These are phyloP conservation scores for Picathartes gymnocephalus DNA, from an alignment of 2,113 vertebrate genomes.

Conservation along the genomic window DNA sequence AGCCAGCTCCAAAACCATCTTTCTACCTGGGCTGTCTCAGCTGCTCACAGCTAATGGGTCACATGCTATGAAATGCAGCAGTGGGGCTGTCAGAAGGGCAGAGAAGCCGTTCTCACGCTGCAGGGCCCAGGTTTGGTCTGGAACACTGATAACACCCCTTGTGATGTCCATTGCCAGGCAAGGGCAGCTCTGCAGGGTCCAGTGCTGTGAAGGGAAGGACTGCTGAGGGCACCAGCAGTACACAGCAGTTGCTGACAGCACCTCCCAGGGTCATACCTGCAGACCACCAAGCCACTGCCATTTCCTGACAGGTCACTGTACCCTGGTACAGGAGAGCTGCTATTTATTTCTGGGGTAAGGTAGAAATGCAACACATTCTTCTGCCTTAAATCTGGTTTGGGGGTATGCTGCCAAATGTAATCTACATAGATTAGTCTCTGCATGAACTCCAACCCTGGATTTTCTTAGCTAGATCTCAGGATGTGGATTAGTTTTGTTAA, in stretches of 20 bases:
- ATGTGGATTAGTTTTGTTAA: neutral
- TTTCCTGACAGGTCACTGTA: neutral
- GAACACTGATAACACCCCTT: neutral
- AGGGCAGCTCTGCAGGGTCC: fast-evolving
- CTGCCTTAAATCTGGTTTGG: neutral
- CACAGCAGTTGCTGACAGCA: fast-evolving
- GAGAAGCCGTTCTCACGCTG: fast-evolving
- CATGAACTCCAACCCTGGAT: neutral
- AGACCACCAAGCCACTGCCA: neutral
- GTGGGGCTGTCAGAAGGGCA: neutral
- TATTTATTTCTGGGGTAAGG: neutral
- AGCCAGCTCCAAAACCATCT: neutral
- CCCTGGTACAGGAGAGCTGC: neutral
- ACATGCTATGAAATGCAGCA: neutral
- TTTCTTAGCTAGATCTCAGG: neutral
- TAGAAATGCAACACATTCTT: neutral
- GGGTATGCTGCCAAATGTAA: neutral
- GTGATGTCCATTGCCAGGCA: neutral
- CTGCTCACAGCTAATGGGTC: neutral
- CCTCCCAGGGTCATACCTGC: neutral
- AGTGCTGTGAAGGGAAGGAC: neutral
- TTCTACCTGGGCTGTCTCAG: neutral
- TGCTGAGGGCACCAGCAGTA: neutral
- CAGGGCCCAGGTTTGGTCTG: neutral
- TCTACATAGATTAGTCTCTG: neutral